phyloP scores from a whole-genome alignment of 2,113 vertebrate species.

The Furnarius figulus region DNA sequence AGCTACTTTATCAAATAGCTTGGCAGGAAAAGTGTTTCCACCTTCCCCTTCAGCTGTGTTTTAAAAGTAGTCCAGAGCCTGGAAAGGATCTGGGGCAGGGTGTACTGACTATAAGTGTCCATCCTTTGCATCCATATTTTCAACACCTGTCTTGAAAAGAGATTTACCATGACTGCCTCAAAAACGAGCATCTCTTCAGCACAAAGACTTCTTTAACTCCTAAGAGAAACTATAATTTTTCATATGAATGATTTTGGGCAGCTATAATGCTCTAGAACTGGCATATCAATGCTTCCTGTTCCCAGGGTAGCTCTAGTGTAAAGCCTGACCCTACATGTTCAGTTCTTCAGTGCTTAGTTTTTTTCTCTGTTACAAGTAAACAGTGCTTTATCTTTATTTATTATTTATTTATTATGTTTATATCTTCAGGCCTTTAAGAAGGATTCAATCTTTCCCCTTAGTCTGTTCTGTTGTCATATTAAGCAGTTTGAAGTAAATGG shows the following conservation, averaged over 20 bases:
- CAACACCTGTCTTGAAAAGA: not conserved
- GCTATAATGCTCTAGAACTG: not conserved
- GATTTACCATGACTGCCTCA: not conserved
- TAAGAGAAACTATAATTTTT: not conserved
- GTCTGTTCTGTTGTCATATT: not conserved
- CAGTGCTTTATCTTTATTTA: not conserved
- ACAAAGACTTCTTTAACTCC: not conserved
- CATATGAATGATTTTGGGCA: not conserved
- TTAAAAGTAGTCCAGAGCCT: not conserved
- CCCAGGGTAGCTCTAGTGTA: not conserved
- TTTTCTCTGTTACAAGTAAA: not conserved
- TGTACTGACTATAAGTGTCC: rapidly evolving
- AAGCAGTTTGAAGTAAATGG: not conserved
- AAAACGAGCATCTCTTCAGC: not conserved
- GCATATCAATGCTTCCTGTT: not conserved
- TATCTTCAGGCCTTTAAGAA: not conserved
- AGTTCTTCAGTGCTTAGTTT: not conserved
- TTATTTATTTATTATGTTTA: no score
- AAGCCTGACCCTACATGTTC: not conserved
- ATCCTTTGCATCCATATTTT: not conserved
- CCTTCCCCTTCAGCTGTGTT: not conserved
- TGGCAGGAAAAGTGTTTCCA: not conserved
- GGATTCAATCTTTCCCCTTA: not conserved
- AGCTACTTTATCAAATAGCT: not conserved
- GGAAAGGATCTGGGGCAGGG: not conserved